Evolutionary conservation across 2,888 invertebrate species (phyloP).

Genomic region (Leptothorax acervorum): DNA sequence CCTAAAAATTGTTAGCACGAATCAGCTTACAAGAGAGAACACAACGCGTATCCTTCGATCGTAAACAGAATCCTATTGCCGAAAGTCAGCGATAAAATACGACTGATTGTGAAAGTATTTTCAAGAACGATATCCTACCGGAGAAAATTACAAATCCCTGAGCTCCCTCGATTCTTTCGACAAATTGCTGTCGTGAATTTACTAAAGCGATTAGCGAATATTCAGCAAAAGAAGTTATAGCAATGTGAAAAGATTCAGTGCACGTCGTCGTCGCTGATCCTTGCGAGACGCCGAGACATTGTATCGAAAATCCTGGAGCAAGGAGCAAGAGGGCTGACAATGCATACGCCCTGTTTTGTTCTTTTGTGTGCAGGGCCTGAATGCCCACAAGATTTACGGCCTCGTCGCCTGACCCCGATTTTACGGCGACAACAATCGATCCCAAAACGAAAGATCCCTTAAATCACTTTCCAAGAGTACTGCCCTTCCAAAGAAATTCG

Average conservation of each 20-base stretch:
- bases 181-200: slow-evolving; percentile 52
- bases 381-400: slow-evolving; percentile 58
- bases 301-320: slow-evolving; percentile 22
- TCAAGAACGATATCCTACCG: neutral
- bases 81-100: slow-evolving; percentile 14
- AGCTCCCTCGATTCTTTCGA: neutral
- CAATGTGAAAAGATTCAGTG: neutral
- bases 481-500: neutral
- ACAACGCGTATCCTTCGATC: neutral
- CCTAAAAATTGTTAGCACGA: neutral
- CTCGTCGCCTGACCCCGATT: slow-evolving; percentile 58
- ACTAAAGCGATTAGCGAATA: slow-evolving; percentile 53
- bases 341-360: slow-evolving; percentile 20
- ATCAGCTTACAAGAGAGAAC: neutral
- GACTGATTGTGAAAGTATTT: neutral
- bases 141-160: neutral
- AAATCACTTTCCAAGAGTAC: slow-evolving; percentile 48
- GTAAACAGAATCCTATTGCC: neutral
- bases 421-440: slow-evolving; percentile 61
- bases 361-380: slow-evolving; percentile 30
- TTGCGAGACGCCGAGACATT: slow-evolving; percentile 36
- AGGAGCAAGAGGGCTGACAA: neutral
- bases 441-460: slow-evolving; percentile 47
- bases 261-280: slow-evolving; percentile 5
- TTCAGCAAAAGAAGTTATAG: neutral